Conservation (phyloP, 1,140 invertebrate species). For the Oryzaephilus surinamensis region DNA sequence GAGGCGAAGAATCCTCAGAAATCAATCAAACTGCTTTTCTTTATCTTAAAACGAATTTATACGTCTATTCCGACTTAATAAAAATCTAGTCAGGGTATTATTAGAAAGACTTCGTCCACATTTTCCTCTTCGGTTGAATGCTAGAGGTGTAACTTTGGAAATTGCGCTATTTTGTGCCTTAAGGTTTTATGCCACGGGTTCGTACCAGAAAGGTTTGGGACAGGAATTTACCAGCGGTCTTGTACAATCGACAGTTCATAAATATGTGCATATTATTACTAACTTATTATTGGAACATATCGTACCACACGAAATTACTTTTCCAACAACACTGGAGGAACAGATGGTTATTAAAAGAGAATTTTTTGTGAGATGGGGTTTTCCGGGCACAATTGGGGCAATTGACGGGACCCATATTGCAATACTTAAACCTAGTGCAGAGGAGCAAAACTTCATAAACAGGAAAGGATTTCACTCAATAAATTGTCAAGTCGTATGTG, state of each 20-base stretch:
- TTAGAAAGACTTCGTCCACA: background rate
- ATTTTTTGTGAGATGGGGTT: background rate
- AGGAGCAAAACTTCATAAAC: conserved; percentile 2
- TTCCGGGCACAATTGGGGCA: background rate
- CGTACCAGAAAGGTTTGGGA: background rate
- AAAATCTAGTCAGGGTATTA: background rate
- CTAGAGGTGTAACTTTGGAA: background rate
- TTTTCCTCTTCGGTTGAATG: background rate
- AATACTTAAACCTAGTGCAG: conserved; percentile 1
- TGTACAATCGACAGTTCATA: background rate
- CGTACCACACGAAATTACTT: background rate
- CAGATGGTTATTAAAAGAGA: background rate
- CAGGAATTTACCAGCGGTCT: background rate
- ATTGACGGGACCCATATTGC: conserved; percentile 2
- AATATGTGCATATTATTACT: background rate
- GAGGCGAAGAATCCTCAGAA: too few relatives aligned
- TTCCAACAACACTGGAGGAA: background rate
- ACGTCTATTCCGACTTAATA: background rate
- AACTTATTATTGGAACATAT: background rate
- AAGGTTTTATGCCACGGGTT: background rate
- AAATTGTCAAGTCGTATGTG: conserved; percentile 5
- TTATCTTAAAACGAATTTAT: background rate
- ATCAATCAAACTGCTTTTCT: too few relatives aligned
- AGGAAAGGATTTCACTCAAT: background rate
- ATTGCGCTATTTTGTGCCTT: background rate